These are phyloP conservation scores for Drosophila trapezifrons DNA, from an alignment of 1,140 invertebrate genomes.

Conservation along the genomic window DNA sequence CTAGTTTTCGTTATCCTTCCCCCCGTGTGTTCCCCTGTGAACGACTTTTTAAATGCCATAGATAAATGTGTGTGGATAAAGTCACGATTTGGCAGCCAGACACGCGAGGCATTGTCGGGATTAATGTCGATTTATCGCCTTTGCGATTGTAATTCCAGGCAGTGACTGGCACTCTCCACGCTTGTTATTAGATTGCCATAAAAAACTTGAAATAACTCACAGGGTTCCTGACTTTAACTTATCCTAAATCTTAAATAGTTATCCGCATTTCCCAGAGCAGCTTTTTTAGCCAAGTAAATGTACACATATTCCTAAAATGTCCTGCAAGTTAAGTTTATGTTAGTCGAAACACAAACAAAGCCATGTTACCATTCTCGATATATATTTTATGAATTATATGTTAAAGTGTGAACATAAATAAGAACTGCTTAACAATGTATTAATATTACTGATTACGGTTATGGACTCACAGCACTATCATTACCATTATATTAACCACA, in stretches of 20 bases:
- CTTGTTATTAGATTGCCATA: constrained; percentile 9
- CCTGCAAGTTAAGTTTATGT: constrained; percentile 64
- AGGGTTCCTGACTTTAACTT: constrained; percentile 34
- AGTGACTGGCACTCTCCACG: constrained; percentile 15
- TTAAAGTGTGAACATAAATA: constrained; percentile 31
- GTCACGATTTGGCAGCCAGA: constrained; percentile 24
- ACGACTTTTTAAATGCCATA: constrained; percentile 40
- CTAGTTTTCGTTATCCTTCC: constrained; percentile 26
- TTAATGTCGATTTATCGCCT: constrained; percentile 31
- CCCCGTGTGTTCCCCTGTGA: neutral
- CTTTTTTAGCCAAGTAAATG: constrained; percentile 13
- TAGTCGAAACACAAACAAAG: constrained; percentile 17
- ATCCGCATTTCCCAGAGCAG: constrained; percentile 24
- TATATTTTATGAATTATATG: constrained; percentile 77
- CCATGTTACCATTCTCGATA: constrained; percentile 61
- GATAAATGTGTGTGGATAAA: constrained; percentile 28
- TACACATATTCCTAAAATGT: constrained; percentile 39
- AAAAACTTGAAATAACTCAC: constrained; percentile 4
- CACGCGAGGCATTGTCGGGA: constrained; percentile 26
- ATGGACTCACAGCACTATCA: constrained; percentile 40
- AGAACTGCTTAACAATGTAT: constrained; percentile 58
- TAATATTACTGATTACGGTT: constrained; percentile 41
- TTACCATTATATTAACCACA: constrained; percentile 40
- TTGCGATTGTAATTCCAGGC: constrained; percentile 13
- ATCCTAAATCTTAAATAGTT: constrained; percentile 6